A percentile compares a stretch with the other conserved stretches of the same genome.
Conservation (phyloP, 2,797 vertebrate species). For the Echiichthys vipera region DNA sequence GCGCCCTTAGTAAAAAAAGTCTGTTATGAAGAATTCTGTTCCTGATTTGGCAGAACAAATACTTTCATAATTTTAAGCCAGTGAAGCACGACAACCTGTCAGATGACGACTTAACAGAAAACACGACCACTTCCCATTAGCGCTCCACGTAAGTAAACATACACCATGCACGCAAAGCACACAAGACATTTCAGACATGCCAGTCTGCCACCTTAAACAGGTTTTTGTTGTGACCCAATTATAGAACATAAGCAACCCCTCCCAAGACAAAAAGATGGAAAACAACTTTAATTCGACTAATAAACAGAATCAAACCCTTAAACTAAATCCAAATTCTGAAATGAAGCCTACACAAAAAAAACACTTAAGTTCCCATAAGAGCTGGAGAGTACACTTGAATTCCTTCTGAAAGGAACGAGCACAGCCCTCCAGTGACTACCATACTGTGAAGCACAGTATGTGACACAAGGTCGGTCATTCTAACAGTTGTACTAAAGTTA, state of each 20-base stretch:
- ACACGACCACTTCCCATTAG: constrained; percentile 4
- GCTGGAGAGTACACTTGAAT: constrained; percentile 33
- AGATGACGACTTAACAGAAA: constrained; percentile 10
- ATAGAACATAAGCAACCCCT: not conserved
- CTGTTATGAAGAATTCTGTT: not conserved
- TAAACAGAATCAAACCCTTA: not conserved
- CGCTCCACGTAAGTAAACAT: not conserved
- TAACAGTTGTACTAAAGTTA: not conserved
- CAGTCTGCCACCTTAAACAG: not conserved
- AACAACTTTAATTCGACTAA: not conserved
- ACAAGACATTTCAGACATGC: constrained; percentile 3
- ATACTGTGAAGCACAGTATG: constrained; percentile 31
- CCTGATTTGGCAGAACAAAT: not conserved
- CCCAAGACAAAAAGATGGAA: not conserved
- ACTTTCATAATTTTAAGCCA: not conserved
- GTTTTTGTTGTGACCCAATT: not conserved
- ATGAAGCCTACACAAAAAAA: constrained; percentile 3
- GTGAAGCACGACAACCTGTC: not conserved
- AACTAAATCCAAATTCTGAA: not conserved
- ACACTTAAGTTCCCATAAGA: constrained; percentile 11
- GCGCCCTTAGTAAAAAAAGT: too few species aligned
- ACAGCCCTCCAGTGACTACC: constrained; percentile 26
- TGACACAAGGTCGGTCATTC: too few species aligned
- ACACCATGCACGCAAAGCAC: not conserved
- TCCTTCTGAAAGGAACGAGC: constrained; percentile 16